Evolutionary conservation across 2,888 invertebrate species (phyloP), one percentile per base, ranked within the genome.

Genomic region (Acrobasis repandana): DNA sequence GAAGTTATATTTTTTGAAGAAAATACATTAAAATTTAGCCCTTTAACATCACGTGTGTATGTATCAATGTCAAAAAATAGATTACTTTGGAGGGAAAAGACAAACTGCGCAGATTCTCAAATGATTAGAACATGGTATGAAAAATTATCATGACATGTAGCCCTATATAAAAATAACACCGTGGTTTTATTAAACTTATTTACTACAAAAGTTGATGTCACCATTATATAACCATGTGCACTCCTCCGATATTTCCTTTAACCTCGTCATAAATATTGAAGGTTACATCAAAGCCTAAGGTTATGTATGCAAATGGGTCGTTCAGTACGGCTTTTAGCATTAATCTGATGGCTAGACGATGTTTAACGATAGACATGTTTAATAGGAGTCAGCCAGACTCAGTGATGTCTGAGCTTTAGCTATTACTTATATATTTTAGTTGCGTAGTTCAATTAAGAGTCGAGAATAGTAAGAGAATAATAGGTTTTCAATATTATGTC

Each of bases 311-410:
- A 10, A 20, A 54, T 43, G 14, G 38, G 14, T 54, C 38, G 16
- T 11, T 38, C 14, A 14, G 20, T 54, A 43, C 5, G 11, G 54
- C 15, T 38, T 43, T 54, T 38, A 54, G 18, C 38, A 43, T 54
- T 54, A 54, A 54, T 54, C 10, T 16, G 20, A 20, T 18, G 36
- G 20, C 54, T 38, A 54, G 43, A 54, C 54, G n/a, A 50, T 50
- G n/a, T 50, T 28, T 2, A 1, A 5, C 11, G 3, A 28, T 9
- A 50, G 50, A 28, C 14, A 50, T 28, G 14, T 14, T 50, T 28
- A n/a, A 51, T 51, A 51, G 34, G 5, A 33, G 50, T 28, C 20
- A 50, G 10, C 50, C 11, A 49, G 50, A 50, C 50, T 50, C 8
- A 28, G n/a, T 43, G 28, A 20, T n/a, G 28, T 28, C 20, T 18